Conservation (phyloP, 2,888 invertebrate genomes). For the Nymphalis urticae region DNA sequence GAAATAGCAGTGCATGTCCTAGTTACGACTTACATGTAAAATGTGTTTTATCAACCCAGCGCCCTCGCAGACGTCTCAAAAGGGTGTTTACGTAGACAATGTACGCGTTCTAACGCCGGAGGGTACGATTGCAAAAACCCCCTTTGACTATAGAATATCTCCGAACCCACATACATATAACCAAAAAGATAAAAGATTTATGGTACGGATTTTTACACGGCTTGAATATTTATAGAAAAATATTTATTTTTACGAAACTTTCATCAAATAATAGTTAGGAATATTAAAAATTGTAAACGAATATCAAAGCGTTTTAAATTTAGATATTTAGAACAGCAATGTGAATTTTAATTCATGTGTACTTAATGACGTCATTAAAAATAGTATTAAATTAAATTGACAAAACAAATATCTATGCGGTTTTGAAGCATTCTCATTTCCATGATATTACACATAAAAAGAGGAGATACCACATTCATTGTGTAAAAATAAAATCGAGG, state of each 20-base stretch:
- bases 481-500: constrained; percentile 26
- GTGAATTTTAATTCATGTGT: too few relatives aligned
- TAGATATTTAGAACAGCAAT: too few relatives aligned
- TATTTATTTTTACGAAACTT: too few relatives aligned
- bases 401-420: neutral
- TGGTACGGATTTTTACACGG: constrained; percentile 19
- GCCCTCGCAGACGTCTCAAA: constrained; percentile 68
- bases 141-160: constrained; percentile 57
- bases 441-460: neutral
- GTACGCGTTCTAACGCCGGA: constrained; percentile 55
- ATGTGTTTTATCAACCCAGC: constrained; percentile 32
- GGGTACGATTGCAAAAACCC: constrained; percentile 54
- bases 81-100: constrained; percentile 68
- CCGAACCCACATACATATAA: constrained; percentile 51
- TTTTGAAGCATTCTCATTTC: neutral
- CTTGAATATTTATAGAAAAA: too few relatives aligned
- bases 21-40: constrained; percentile 27
- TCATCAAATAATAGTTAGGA: too few relatives aligned
- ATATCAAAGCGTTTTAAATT: too few relatives aligned
- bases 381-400: too few relatives aligned
- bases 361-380: too few relatives aligned
- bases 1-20: constrained; percentile 21
- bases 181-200: constrained; percentile 45
- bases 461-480: constrained; percentile 7
- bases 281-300: too few relatives aligned